A percentile compares a stretch with the other conserved stretches of the same genome.
Conservation (phyloP, 2,113 vertebrate genomes). For the Choloepus hoffmanni region DNA sequence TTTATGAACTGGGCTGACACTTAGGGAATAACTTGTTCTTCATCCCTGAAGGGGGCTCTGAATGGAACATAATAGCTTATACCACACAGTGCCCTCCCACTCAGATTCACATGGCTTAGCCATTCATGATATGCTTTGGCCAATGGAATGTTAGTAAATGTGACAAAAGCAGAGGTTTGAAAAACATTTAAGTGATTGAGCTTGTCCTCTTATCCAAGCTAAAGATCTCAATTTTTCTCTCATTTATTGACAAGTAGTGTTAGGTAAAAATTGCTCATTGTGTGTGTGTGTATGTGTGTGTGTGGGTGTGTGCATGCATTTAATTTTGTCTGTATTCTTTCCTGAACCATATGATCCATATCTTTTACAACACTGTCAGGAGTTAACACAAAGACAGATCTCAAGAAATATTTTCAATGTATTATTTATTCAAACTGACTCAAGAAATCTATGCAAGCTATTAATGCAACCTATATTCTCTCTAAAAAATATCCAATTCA, state of each 20-base stretch:
- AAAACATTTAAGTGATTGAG: background rate
- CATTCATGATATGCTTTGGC: background rate
- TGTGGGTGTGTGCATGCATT: background rate
- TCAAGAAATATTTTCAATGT: conserved; percentile 2
- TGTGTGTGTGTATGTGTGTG: background rate
- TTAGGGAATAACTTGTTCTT: background rate
- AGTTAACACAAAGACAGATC: background rate
- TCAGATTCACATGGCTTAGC: background rate
- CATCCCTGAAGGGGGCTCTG: background rate
- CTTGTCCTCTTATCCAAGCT: background rate
- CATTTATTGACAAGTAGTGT: background rate
- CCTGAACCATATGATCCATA: background rate
- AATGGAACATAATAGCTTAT: background rate
- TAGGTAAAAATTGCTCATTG: background rate
- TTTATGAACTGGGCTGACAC: background rate
- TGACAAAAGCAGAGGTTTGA: background rate
- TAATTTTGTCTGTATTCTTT: background rate
- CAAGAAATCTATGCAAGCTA: background rate
- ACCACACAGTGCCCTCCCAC: background rate
- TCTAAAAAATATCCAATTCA: background rate
- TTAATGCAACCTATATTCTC: background rate
- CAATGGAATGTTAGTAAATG: background rate
- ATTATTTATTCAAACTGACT: conserved; percentile 24
- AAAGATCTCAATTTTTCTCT: background rate
- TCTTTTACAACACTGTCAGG: background rate